These are phyloP conservation scores for Notospermus geniculatus DNA, from an alignment of 1,140 invertebrate species.

Conservation along the genomic window DNA sequence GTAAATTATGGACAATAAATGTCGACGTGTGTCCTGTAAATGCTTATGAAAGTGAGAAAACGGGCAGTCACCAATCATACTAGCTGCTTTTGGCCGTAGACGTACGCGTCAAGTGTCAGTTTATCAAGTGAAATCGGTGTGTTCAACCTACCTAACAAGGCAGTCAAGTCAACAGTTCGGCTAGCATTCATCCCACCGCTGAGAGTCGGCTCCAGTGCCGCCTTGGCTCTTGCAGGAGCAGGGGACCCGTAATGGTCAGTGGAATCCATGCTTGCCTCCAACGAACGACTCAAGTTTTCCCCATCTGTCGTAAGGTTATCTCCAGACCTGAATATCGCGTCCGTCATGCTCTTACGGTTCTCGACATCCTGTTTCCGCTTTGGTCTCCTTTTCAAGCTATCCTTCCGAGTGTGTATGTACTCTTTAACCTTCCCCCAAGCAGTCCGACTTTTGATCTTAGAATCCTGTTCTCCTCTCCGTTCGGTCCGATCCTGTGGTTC, in stretches of 20 bases:
- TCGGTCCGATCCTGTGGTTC: slow-evolving; percentile 11
- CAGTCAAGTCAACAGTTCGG: slow-evolving; percentile 34
- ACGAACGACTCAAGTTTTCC: slow-evolving; percentile 60
- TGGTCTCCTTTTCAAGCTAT: slow-evolving; percentile 63
- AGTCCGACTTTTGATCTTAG: slow-evolving; percentile 55
- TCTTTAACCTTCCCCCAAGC: slow-evolving; percentile 71
- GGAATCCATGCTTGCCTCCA: slow-evolving; percentile 66
- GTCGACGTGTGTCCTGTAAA: no score
- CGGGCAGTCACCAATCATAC: no score
- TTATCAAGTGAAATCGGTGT: no score
- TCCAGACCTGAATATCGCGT: slow-evolving; percentile 1
- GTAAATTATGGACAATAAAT: no score
- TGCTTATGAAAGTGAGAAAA: no score
- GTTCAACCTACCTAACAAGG: slow-evolving; percentile 43
- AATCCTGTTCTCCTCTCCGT: slow-evolving; percentile 12
- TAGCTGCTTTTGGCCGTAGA: no score
- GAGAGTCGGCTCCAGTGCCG: no score
- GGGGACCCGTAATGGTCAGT: slow-evolving; percentile 34
- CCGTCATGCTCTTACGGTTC: slow-evolving; percentile 6
- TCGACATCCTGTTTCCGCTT: slow-evolving; percentile 3
- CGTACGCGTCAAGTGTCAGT: no score
- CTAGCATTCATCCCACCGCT: no score
- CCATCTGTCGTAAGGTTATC: slow-evolving; percentile 53
- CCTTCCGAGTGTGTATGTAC: slow-evolving; percentile 68
- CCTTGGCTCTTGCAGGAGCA: no score